Percentiles rank a stretch among this genome's conserved stretches.
phyloP scores from a whole-genome alignment of 2,888 invertebrate species.

The Diplazon laetatorius region DNA sequence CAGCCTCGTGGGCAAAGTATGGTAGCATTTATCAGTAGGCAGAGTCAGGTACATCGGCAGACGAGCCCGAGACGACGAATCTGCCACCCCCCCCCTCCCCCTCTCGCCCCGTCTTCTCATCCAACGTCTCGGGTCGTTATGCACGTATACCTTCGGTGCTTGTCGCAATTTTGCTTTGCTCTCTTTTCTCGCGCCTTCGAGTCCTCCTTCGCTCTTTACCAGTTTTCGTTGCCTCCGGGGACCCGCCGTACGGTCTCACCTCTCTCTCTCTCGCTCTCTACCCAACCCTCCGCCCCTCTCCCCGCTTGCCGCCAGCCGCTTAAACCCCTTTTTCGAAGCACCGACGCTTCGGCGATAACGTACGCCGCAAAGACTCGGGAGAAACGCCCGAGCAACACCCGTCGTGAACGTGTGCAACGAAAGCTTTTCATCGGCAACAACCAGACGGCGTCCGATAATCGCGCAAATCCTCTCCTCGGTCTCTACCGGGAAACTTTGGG shows the following conservation, averaged over 20 bases:
- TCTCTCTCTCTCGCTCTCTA: constrained; percentile 35
- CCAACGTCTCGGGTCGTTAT: constrained; percentile 26
- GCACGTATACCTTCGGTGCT: constrained; percentile 37
- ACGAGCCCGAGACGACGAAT: constrained; percentile 65
- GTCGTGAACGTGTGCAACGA: constrained; percentile 19
- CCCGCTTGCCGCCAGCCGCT: constrained; percentile 37
- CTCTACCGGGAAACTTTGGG: background rate
- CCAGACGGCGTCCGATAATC: background rate
- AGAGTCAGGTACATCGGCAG: constrained; percentile 63
- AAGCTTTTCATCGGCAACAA: constrained; percentile 49
- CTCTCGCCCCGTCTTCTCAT: constrained; percentile 11
- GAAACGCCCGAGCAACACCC: constrained; percentile 30
- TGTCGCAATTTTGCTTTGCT: constrained; percentile 44
- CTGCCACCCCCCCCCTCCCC: constrained; percentile 11
- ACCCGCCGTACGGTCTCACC: constrained; percentile 54
- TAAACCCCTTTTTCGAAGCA: constrained; percentile 62
- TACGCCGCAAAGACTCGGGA: constrained; percentile 34
- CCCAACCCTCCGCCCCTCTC: constrained; percentile 17
- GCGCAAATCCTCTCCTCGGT: constrained; percentile 44
- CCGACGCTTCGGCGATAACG: constrained; percentile 59
- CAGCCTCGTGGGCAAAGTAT: too few species aligned
- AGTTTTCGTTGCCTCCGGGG: constrained; percentile 71
- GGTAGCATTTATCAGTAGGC: constrained; percentile 39
- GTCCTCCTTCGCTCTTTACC: constrained; percentile 64
- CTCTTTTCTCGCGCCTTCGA: constrained; percentile 64